A percentile compares a stretch with the other conserved stretches of the same genome.
These are phyloP conservation scores for Oncorhynchus kisutch DNA, from an alignment of 2,113 vertebrate species.

Conservation along the genomic window DNA sequence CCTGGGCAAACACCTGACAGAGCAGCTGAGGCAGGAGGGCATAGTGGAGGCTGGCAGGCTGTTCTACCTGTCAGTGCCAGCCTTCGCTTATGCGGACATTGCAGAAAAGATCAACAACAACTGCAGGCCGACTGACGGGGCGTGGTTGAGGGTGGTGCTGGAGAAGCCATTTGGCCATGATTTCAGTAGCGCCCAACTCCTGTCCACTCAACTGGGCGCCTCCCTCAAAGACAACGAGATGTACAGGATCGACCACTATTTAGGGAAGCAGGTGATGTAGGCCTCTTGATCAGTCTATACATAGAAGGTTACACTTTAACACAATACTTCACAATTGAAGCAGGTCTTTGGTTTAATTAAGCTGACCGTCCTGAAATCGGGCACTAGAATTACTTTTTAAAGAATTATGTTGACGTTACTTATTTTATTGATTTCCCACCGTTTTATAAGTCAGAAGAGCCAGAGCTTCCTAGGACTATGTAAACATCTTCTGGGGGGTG, in stretches of 20 bases:
- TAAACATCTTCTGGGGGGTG: no score
- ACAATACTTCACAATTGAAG: no score
- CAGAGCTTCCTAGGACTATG: no score
- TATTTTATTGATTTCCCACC: no score
- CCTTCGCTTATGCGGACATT: constrained; percentile 86
- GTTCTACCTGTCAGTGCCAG: constrained; percentile 92
- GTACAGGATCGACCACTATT: constrained; percentile 95
- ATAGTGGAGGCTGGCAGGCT: constrained; percentile 85
- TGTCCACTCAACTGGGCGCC: constrained; percentile 77
- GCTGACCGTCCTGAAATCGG: no score
- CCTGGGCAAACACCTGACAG: constrained; percentile 75
- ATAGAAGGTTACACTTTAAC: no score
- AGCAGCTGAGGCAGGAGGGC: constrained; percentile 70
- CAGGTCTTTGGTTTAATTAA: no score
- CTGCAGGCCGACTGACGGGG: constrained; percentile 74
- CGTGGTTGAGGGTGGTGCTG: constrained; percentile 89
- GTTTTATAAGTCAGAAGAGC: no score
- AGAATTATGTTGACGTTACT: no score
- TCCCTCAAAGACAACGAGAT: constrained; percentile 92
- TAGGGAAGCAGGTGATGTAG: constrained; percentile 89
- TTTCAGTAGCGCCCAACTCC: constrained; percentile 79
- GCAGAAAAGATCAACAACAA: constrained; percentile 82
- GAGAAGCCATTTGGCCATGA: constrained; percentile 98
- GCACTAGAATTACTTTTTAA: no score
- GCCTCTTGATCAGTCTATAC: background rate